Evolutionary conservation across 2,888 invertebrate genomes (phyloP).

Genomic region (Xestia rhomboidea): DNA sequence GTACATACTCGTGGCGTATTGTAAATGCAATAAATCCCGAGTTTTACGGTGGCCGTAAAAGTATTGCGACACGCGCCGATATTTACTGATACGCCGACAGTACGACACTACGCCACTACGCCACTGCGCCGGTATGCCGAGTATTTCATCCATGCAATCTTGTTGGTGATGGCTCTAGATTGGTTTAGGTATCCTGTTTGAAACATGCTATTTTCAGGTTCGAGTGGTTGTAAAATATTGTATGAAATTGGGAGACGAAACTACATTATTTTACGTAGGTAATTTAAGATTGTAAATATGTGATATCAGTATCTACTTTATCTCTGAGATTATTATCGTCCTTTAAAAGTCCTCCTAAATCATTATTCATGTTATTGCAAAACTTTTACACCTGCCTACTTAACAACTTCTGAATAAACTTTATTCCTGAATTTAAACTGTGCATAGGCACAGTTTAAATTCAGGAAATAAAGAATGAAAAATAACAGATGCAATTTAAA

Average conservation of each 20-base stretch:
- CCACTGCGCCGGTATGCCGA: conserved; percentile 22
- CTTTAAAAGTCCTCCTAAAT: not conserved
- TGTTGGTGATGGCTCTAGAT: conserved; percentile 35
- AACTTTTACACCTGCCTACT: not conserved
- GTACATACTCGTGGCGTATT: conserved; percentile 54
- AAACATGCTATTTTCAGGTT: conserved; percentile 19
- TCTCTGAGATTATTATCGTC: not conserved
- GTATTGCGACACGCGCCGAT: conserved; percentile 65
- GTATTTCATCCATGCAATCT: conserved; percentile 56
- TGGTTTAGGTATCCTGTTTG: conserved; percentile 34
- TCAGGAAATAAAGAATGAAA: no score
- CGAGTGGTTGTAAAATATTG: conserved; percentile 3
- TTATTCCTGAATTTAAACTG: not conserved
- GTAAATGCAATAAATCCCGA: conserved; percentile 65
- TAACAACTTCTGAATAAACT: not conserved
- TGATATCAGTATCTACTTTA: not conserved
- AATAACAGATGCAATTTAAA: not conserved
- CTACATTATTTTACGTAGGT: not conserved
- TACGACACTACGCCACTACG: conserved; percentile 24
- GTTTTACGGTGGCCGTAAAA: conserved; percentile 66
- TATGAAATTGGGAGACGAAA: conserved; percentile 1
- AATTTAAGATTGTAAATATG: not conserved
- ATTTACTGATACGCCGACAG: conserved; percentile 53
- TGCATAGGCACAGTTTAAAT: no score
- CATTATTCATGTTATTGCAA: not conserved